Percentiles rank a stretch among this genome's conserved stretches.
Evolutionary conservation across 1,140 invertebrate genomes (phyloP).

Genomic region (Acromyrmex echinatior): DNA sequence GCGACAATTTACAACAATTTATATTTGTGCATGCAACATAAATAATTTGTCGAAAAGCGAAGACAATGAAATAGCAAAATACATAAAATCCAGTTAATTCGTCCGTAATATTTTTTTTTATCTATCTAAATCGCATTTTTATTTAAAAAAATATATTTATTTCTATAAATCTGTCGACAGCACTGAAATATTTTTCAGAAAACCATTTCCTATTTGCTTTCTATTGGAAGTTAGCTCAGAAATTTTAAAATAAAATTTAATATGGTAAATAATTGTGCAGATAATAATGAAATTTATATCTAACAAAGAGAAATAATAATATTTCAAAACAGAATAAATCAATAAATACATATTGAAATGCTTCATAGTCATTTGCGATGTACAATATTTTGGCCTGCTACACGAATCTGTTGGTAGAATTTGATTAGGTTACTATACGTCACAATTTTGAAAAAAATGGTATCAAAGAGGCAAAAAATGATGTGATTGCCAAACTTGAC

Average conservation of each 20-base stretch:
- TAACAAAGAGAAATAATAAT: not conserved
- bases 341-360: not conserved
- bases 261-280: not conserved
- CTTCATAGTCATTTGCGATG: not conserved
- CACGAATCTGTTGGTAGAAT: too few relatives aligned
- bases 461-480: too few relatives aligned
- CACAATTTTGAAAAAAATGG: too few relatives aligned
- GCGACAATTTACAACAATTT: conserved; percentile 44
- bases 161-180: not conserved
- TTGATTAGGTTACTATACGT: too few relatives aligned
- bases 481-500: too few relatives aligned
- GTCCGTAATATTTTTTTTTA: too few relatives aligned
- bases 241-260: not conserved
- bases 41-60: not conserved
- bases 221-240: not conserved
- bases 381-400: too few relatives aligned
- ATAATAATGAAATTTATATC: not conserved
- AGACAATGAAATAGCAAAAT: not conserved
- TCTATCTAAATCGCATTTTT: not conserved
- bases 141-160: not conserved
- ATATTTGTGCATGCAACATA: not conserved
- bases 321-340: too few relatives aligned
- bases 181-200: not conserved
- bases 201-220: not conserved
- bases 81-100: too few relatives aligned